Percentiles rank a stretch among this genome's conserved stretches.
Evolutionary conservation across 2,888 invertebrate genomes (phyloP).

Genomic region (Drosophila neotestacea): DNA sequence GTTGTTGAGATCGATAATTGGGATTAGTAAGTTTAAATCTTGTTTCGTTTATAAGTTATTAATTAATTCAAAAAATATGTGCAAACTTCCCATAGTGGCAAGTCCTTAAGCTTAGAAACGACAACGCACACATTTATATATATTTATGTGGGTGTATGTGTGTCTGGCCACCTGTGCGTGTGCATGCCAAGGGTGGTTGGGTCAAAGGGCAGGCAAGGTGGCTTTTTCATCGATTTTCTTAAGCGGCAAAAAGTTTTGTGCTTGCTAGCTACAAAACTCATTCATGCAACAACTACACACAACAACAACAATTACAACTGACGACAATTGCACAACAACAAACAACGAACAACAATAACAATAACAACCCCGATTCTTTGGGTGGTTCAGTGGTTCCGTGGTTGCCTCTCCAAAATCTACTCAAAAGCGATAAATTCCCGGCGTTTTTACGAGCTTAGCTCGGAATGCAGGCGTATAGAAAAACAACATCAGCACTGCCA

Average conservation of each 20-base stretch:
- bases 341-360: slow-evolving; percentile 31
- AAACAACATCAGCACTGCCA: slow-evolving; percentile 37
- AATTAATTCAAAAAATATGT: no score
- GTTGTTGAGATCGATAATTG: no score
- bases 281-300: slow-evolving; percentile 64
- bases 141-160: neutral
- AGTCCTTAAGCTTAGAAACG: slow-evolving; percentile 49
- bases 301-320: slow-evolving; percentile 35
- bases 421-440: slow-evolving; percentile 77
- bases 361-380: slow-evolving; percentile 42
- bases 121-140: slow-evolving; percentile 1
- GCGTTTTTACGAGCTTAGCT: slow-evolving; percentile 71
- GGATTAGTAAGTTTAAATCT: no score
- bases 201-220: slow-evolving; percentile 9
- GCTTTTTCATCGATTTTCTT: slow-evolving; percentile 71
- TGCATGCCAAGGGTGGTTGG: slow-evolving; percentile 28
- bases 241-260: slow-evolving; percentile 58
- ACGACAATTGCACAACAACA: slow-evolving; percentile 47
- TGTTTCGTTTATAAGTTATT: no score
- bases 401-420: slow-evolving; percentile 61
- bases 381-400: slow-evolving; percentile 14
- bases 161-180: slow-evolving; percentile 61
- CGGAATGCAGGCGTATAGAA: slow-evolving; percentile 59
- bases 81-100: slow-evolving; percentile 32
- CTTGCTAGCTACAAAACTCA: slow-evolving; percentile 49